Conservation (phyloP, 2,113 vertebrate species). For the Bucco capensis region DNA sequence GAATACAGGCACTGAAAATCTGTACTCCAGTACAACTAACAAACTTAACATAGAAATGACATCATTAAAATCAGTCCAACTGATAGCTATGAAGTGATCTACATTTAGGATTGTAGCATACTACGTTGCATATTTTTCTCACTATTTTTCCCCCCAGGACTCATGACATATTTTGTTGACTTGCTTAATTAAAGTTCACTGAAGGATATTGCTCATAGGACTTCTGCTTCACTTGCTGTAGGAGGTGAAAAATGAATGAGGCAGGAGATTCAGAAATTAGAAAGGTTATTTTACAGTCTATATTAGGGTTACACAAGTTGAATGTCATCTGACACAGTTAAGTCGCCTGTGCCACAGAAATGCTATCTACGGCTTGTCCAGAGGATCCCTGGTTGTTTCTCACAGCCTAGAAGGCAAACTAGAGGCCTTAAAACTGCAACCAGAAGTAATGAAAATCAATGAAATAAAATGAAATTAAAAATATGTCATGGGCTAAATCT, state of each 20-base stretch:
- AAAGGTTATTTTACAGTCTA: background rate
- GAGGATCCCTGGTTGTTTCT: background rate
- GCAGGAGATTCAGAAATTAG: background rate
- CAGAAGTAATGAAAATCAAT: background rate
- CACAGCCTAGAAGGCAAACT: background rate
- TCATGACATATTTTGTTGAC: background rate
- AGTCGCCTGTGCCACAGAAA: background rate
- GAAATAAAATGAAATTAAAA: background rate
- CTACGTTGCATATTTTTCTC: background rate
- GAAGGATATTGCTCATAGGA: background rate
- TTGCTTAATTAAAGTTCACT: background rate
- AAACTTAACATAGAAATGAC: background rate
- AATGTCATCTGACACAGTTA: background rate
- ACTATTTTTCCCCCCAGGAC: background rate
- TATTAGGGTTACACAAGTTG: background rate
- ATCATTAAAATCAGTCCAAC: background rate
- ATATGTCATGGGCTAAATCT: background rate
- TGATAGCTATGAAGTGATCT: background rate
- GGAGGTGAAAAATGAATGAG: background rate
- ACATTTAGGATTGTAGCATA: background rate
- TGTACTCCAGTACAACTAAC: background rate
- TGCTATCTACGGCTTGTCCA: background rate
- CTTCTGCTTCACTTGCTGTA: background rate
- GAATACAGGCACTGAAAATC: background rate
- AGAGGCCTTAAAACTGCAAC: background rate